Evolutionary conservation across 1,140 invertebrate genomes (phyloP).

Genomic region (Zaprionus vittiger): DNA sequence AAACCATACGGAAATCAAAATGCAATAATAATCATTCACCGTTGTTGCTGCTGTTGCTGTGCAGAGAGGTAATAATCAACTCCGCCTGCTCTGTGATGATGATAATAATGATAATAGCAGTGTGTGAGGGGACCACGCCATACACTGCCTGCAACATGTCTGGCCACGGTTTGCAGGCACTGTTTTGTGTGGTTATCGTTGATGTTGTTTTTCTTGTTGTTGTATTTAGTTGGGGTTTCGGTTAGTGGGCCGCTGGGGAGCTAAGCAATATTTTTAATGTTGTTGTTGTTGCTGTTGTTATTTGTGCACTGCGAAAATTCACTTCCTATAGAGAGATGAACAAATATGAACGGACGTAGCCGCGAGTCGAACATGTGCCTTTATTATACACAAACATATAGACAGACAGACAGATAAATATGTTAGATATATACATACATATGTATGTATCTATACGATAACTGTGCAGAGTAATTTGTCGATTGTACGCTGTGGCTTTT

Average conservation of each 20-base stretch:
- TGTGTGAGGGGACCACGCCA: conserved; percentile 20
- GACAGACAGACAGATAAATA: background rate
- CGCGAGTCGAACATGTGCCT: conserved; percentile 66
- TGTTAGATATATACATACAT: background rate
- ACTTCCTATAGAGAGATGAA: conserved; percentile 61
- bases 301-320: conserved; percentile 48
- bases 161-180: conserved; percentile 26
- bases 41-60: conserved; percentile 34
- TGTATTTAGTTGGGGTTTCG: conserved; percentile 66
- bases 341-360: conserved; percentile 33
- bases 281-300: conserved; percentile 12
- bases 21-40: conserved; percentile 73
- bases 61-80: conserved; percentile 52
- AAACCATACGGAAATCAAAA: conserved; percentile 75
- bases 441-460: background rate
- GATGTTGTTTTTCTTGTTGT: conserved; percentile 19
- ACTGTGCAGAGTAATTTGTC: conserved; percentile 57
- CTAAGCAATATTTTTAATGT: background rate
- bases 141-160: conserved; percentile 7
- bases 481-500: conserved; percentile 40
- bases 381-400: conserved; percentile 26
- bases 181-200: conserved; percentile 65
- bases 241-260: conserved; percentile 75
- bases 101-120: conserved; percentile 53
- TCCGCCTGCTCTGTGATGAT: conserved; percentile 39